Evolutionary conservation across 2,888 invertebrate genomes (phyloP).

Genomic region (Morpho deidamia): DNA sequence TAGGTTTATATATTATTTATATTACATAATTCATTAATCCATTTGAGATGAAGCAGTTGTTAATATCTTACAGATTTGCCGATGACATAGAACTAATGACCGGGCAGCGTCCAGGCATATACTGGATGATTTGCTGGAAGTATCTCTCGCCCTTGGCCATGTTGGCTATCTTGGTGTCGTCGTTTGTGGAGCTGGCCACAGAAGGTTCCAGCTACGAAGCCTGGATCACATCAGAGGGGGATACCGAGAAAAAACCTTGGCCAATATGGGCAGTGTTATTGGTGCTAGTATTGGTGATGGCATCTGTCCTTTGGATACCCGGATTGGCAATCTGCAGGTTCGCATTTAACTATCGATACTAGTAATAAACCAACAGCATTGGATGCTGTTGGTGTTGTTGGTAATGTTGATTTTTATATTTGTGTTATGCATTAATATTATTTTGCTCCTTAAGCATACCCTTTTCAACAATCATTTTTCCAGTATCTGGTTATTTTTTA

Average conservation of each 20-base stretch:
- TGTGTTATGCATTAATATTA: no score
- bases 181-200: constrained; percentile 87
- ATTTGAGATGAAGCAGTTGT: no score
- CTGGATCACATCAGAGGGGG: constrained; percentile 86
- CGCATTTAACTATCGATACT: not conserved
- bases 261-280: constrained; percentile 90
- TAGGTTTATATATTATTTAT: no score
- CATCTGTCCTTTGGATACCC: constrained; percentile 94
- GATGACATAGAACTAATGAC: constrained; percentile 98
- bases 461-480: no score
- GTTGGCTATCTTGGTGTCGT: constrained; percentile 90
- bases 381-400: no score
- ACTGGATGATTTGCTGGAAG: constrained; percentile 97
- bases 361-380: no score
- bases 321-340: constrained; percentile 88
- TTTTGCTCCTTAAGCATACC: no score
- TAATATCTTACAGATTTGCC: constrained; percentile 83
- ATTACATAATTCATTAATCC: no score
- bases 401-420: no score
- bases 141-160: constrained; percentile 94
- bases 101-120: constrained; percentile 90
- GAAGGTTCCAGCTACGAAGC: constrained; percentile 92
- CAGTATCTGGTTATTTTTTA: no score
- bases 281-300: constrained; percentile 84
- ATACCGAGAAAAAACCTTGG: constrained; percentile 89